Evolutionary conservation across 2,797 vertebrate species (phyloP), one percentile per base, ranked within the genome.

Genomic region (Pipistrellus kuhlii): DNA sequence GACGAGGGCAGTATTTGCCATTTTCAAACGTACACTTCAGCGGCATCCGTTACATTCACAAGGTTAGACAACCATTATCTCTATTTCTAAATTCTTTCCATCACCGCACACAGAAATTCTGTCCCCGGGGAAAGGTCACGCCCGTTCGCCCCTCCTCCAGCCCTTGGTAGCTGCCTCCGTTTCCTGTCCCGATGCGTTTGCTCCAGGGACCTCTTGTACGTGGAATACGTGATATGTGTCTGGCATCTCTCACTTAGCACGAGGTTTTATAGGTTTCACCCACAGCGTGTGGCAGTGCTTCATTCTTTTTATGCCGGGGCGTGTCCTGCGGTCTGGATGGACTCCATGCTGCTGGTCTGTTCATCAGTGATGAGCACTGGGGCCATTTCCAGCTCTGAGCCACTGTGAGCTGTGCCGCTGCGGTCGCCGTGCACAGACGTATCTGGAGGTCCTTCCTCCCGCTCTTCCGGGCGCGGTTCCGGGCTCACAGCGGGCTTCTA

Each of bases 361-460:
- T 64, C 25, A 8, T n/a, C 32, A 1, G 3, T 32, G 41, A 18
- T 38, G 48, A 46, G 23, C 6, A 1, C 14, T 12, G 76, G 21
- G 46, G 57, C 7, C 21, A 23, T 72, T 41, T 8, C 53, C 7
- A 8, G 53, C 35, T 51, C 57, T 14, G 14, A 23, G 35, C 46
- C 23, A 0, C 20, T 2, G 75, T 38, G 66, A 64, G 41, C n/a
- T 4, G 2, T n/a, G 46, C n/a, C 69, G n/a, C 81, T 35, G 6
- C n/a, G 8, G 27, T 55, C 0, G 0, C 2, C 20, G 27, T 53
- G 8, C 11, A 0, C 5, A 68, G 0, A 10, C 27, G 15, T 59
- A 71, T 89, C 9, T 17, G 0, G 5, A 25, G 20, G 38, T 8
- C 27, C 32, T 51, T 38, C 15, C 25, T 13, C 69, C 7, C 0